Conservation (phyloP, 2,888 invertebrate species). For the Therioaphis trifolii region DNA sequence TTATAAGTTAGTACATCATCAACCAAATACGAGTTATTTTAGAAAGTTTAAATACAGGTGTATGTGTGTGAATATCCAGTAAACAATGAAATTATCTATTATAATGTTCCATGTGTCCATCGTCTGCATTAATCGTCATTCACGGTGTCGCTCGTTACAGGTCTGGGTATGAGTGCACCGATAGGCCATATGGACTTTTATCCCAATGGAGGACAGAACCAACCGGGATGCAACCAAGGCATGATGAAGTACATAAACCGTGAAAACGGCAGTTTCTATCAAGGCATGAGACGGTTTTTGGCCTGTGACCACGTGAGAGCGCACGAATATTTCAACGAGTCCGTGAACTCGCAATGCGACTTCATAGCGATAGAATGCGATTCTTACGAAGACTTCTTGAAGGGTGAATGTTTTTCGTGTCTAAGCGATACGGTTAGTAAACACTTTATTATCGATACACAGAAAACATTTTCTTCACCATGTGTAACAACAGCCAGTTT, state of each 20-base stretch:
- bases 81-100: too few species aligned
- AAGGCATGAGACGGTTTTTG: conserved; percentile 77
- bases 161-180: conserved; percentile 82
- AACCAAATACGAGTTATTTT: too few species aligned
- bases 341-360: conserved; percentile 77
- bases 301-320: conserved; percentile 91
- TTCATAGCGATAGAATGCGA: conserved; percentile 83
- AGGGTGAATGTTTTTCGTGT: conserved; percentile 68
- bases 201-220: conserved; percentile 87
- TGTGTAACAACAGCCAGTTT: too few species aligned
- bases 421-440: conserved; percentile 65
- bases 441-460: too few species aligned
- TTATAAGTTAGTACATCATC: too few species aligned
- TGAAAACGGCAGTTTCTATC: conserved; percentile 75
- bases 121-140: too few species aligned
- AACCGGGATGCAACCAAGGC: conserved; percentile 77
- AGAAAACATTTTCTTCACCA: too few species aligned
- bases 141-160: too few species aligned
- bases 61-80: too few species aligned
- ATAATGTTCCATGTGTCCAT: too few species aligned
- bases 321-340: conserved; percentile 85
- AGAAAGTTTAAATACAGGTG: too few species aligned
- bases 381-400: conserved; percentile 74
- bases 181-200: conserved; percentile 92
- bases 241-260: conserved; percentile 76